Evolutionary conservation across 2,888 invertebrate genomes (phyloP).

Genomic region (Salticus scenicus): DNA sequence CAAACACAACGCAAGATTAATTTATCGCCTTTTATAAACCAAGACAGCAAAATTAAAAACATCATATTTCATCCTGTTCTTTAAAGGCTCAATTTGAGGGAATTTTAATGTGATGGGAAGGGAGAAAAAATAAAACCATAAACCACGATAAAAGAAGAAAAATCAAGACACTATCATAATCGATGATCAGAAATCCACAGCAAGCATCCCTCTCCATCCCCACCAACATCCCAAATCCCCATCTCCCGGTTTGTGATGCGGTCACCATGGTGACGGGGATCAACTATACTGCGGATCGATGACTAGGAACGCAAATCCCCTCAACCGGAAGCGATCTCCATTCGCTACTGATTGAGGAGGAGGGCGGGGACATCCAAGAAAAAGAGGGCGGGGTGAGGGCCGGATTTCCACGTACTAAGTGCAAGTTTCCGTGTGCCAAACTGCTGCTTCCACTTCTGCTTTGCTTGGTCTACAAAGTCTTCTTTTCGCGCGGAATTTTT

Average conservation of each 20-base stretch:
- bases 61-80: not conserved
- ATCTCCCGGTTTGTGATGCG: conserved; percentile 37
- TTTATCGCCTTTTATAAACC: not conserved
- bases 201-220: conserved; percentile 36
- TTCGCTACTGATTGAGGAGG: conserved; percentile 67
- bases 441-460: conserved; percentile 68
- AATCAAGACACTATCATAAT: conserved; percentile 32
- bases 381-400: conserved; percentile 55
- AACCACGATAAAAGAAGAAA: conserved; percentile 9
- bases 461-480: conserved; percentile 62
- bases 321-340: conserved; percentile 69
- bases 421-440: conserved; percentile 71
- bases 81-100: not conserved
- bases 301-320: conserved; percentile 48
- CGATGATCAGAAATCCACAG: conserved; percentile 37
- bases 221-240: conserved; percentile 48
- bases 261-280: conserved; percentile 63
- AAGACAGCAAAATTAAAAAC: not conserved
- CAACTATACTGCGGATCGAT: conserved; percentile 43
- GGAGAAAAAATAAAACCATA: not conserved
- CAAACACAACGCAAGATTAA: not conserved
- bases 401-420: conserved; percentile 71
- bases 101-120: not conserved
- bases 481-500: conserved; percentile 29
- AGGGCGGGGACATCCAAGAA: conserved; percentile 56